These are phyloP conservation scores for Limnephilus auricula DNA, from an alignment of 2,888 invertebrate species.

Conservation along the genomic window DNA sequence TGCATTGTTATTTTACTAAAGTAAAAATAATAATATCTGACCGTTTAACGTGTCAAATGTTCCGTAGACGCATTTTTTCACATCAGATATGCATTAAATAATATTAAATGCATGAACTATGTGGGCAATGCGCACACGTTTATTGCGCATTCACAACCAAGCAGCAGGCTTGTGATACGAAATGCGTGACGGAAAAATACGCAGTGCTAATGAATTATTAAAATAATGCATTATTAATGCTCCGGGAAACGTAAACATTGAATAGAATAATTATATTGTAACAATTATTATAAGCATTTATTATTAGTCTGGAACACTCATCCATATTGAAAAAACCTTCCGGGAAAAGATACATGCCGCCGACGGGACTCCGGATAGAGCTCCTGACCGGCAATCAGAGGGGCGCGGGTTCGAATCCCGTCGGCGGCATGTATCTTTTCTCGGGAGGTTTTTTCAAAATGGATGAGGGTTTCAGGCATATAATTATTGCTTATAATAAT, in stretches of 20 bases:
- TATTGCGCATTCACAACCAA: background rate
- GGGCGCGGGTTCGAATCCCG: too few relatives aligned
- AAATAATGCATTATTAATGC: background rate
- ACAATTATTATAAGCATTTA: too few relatives aligned
- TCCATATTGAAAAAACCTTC: too few relatives aligned
- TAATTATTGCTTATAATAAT: too few relatives aligned
- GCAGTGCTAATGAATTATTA: background rate
- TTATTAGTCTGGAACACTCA: too few relatives aligned
- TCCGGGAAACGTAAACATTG: background rate
- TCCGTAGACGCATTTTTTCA: background rate
- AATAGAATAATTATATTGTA: background rate
- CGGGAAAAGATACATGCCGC: too few relatives aligned
- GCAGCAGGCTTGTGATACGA: background rate
- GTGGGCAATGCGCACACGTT: background rate
- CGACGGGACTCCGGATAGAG: too few relatives aligned
- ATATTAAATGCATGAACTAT: background rate
- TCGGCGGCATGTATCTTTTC: too few relatives aligned
- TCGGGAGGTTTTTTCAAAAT: too few relatives aligned
- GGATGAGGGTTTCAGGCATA: too few relatives aligned
- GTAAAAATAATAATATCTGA: background rate
- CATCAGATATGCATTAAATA: constrained; percentile 5
- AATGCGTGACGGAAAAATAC: background rate
- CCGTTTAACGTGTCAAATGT: constrained; percentile 2
- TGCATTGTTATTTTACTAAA: background rate
- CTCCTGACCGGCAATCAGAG: too few relatives aligned